phyloP scores from a whole-genome alignment of 2,113 vertebrate species.

The Lutjanus erythropterus region DNA sequence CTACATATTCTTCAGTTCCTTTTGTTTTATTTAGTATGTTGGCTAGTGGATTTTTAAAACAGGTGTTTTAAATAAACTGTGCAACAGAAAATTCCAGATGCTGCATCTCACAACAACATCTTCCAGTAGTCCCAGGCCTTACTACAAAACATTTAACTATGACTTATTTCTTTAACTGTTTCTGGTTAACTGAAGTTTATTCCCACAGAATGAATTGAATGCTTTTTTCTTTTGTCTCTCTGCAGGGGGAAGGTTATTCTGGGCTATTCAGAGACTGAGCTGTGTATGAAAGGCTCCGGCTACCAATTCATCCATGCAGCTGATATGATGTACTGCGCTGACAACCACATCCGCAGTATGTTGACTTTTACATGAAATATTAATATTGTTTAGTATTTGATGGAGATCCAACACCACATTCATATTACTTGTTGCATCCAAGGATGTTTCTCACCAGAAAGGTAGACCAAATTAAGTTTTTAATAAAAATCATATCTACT shows the following conservation, averaged over 20 bases:
- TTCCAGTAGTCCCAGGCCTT: background rate
- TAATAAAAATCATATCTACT: background rate
- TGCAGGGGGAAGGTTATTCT: conserved; percentile 82
- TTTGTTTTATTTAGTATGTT: background rate
- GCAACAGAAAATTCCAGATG: background rate
- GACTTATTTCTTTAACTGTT: background rate
- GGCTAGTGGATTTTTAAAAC: background rate
- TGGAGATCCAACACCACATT: background rate
- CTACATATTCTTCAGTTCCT: background rate
- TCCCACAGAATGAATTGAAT: background rate
- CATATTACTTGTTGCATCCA: background rate
- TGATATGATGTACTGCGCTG: conserved; percentile 87
- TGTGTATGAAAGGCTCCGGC: conserved; percentile 83
- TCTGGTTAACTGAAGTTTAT: background rate
- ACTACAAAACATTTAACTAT: background rate
- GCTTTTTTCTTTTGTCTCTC: background rate
- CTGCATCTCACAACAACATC: background rate
- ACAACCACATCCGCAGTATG: conserved; percentile 86
- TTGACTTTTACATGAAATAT: background rate
- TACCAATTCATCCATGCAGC: conserved; percentile 88
- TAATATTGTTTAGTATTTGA: background rate
- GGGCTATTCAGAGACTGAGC: conserved; percentile 86
- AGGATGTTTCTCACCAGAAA: background rate
- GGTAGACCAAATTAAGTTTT: background rate
- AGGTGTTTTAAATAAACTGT: background rate